Base-by-base conservation (phyloP, 2,888 invertebrate species). In the Coecobrya sp. region DNA sequence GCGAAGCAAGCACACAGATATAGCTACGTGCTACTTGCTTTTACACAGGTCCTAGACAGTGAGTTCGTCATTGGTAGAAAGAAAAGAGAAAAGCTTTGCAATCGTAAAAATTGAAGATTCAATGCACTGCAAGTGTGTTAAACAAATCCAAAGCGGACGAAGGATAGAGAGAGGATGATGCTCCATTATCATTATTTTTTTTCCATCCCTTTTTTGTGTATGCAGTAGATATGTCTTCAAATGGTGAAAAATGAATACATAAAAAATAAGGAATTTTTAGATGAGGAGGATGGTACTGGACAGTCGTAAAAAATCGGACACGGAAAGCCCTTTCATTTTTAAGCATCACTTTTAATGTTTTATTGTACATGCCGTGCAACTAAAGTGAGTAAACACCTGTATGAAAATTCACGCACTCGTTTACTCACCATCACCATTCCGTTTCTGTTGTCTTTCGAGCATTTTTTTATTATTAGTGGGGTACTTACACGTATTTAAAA, bases 251-350 rank as follows among this genome's bases (percentile, higher is more conserved):
- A 16, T 30, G 59, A 45, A 52, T 30, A n/a, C 55, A 81, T 55
- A 55, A 55, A 81, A 55, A 27, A 45, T 55, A 73, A 62, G 27
- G 36, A 59, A 55, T 55, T 76, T 70, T 85, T 76, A 22, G 68
- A 82, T 19, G 59, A 84, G 79, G 85, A 92, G 91, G 91, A 79
- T 59, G 92, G 85, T 68, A 88, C 92, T 84, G 89, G 89, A 92
- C 92, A 92, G 59, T 89, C 84, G 85, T 92, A 92, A 92, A 92
- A 88, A 70, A 86, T 76, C 55, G 87, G 86, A 92, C 89, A 85
- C 87, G 87, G 76, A 92, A 89, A 92, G 92, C 85, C 92, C 88
- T 92, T 89, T 81, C 76, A 90, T 59, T 81, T 84, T 81, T 79
- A 49, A 70, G 22, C 19, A 49, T 86, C 70, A 27, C 45, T 49